Conservation (phyloP, 2,113 vertebrate species). For the Epinephelus moara region DNA sequence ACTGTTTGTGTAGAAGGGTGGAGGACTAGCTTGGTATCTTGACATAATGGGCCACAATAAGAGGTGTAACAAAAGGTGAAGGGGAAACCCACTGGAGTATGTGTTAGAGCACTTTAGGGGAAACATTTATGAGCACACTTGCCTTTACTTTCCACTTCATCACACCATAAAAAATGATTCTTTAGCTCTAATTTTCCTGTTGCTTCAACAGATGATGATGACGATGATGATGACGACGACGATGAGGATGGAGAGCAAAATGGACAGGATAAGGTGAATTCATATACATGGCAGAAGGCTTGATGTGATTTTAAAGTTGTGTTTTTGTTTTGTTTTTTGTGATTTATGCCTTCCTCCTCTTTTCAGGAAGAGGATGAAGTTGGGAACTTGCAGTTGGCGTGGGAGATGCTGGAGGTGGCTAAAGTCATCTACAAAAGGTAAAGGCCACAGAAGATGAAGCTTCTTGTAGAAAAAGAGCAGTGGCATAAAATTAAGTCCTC, state of each 20-base stretch:
- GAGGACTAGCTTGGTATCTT: background rate
- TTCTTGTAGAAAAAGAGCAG: too few species aligned
- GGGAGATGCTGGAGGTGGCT: slow-evolving; percentile 98
- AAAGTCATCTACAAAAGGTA: slow-evolving; percentile 98
- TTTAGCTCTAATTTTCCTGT: background rate
- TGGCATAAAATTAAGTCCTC: background rate
- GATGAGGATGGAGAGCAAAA: slow-evolving; percentile 89
- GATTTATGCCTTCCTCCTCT: rapidly evolving
- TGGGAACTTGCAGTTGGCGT: slow-evolving; percentile 95
- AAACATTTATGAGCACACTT: background rate
- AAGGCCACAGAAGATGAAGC: background rate
- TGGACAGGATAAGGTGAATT: slow-evolving; percentile 76
- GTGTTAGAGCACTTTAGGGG: background rate
- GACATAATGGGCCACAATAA: background rate
- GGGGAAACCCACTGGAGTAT: background rate
- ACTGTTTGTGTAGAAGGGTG: slow-evolving; percentile 39
- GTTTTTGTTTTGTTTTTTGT: background rate
- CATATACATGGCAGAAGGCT: rapidly evolving
- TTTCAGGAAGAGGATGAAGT: slow-evolving; percentile 95
- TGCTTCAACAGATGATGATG: slow-evolving; percentile 14
- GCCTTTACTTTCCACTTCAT: background rate
- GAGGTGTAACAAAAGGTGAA: slow-evolving; percentile 24
- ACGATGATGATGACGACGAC: background rate
- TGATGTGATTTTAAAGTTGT: background rate
- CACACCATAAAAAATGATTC: rapidly evolving